Evolutionary conservation across 2,888 invertebrate species (phyloP).

Genomic region (Charanyca ferruginea): DNA sequence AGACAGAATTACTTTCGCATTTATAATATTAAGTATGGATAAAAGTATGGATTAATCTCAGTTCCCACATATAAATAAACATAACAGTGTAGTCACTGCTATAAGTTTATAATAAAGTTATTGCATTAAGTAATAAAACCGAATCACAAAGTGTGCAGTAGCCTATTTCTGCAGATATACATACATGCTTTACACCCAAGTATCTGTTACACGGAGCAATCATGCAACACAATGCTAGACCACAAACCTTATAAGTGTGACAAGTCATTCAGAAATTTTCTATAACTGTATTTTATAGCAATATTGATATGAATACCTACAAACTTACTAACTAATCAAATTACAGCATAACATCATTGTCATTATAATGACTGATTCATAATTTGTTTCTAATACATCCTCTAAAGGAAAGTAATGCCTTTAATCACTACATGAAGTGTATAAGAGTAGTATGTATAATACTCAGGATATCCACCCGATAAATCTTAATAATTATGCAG

Average conservation of each 20-base stretch:
- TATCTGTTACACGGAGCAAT: conserved; percentile 59
- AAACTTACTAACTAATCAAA: conserved; percentile 21
- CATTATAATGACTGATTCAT: conserved; percentile 26
- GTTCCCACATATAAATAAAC: background rate
- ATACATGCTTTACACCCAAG: conserved; percentile 13
- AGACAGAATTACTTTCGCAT: too few relatives aligned
- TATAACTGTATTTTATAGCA: conserved; percentile 43
- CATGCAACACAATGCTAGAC: conserved; percentile 63
- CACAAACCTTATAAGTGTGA: conserved; percentile 59
- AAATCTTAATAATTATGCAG: conserved; percentile 54
- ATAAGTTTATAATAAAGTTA: background rate
- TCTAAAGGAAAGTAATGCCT: conserved; percentile 20
- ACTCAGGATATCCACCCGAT: conserved; percentile 24
- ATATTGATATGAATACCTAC: conserved; percentile 21
- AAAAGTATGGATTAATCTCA: too few relatives aligned
- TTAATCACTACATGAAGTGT: background rate
- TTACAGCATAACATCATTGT: conserved; percentile 30
- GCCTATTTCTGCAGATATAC: conserved; percentile 13
- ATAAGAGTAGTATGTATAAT: conserved; percentile 1
- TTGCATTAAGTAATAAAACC: background rate
- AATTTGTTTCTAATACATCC: background rate
- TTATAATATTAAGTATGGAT: too few relatives aligned
- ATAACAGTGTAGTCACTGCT: background rate
- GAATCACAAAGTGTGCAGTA: background rate
- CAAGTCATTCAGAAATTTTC: conserved; percentile 43